Percentiles rank a stretch among this genome's conserved stretches.
These are phyloP conservation scores for Danio choprae DNA, from an alignment of 2,797 vertebrate genomes.

Conservation along the genomic window DNA sequence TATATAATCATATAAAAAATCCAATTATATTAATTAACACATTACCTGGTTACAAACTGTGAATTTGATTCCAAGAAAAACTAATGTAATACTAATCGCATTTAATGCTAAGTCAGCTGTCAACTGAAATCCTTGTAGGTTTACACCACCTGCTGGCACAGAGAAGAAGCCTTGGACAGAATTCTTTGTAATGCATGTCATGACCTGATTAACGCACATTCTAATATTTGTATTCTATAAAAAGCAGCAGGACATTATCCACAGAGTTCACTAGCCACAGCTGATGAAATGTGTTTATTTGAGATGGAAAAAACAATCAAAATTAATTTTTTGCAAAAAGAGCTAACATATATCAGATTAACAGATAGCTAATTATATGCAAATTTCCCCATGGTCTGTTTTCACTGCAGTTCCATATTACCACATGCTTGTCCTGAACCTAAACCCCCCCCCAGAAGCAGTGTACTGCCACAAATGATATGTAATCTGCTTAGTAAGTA, in stretches of 20 bases:
- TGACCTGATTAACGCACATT: background rate
- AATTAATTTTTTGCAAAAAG: background rate
- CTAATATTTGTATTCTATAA: background rate
- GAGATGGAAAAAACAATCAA: background rate
- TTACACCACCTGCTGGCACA: constrained; percentile 29
- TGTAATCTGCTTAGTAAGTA: too few species aligned
- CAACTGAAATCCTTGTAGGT: constrained; percentile 20
- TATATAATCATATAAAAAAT: background rate
- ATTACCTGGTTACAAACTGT: background rate
- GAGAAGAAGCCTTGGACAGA: background rate
- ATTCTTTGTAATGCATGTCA: background rate
- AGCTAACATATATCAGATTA: too few species aligned
- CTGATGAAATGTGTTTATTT: background rate
- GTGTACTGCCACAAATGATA: background rate
- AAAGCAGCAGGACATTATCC: background rate
- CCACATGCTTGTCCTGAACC: background rate
- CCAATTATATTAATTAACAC: background rate
- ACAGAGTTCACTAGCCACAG: background rate
- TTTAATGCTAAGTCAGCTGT: background rate
- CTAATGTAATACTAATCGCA: too few species aligned
- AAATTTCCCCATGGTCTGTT: background rate
- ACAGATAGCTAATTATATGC: background rate
- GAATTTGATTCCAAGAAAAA: background rate
- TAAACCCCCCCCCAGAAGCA: background rate
- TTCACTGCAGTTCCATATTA: background rate